These are phyloP conservation scores for Sebastes hopkinsi DNA, from an alignment of 2,797 vertebrate genomes.

Conservation along the genomic window DNA sequence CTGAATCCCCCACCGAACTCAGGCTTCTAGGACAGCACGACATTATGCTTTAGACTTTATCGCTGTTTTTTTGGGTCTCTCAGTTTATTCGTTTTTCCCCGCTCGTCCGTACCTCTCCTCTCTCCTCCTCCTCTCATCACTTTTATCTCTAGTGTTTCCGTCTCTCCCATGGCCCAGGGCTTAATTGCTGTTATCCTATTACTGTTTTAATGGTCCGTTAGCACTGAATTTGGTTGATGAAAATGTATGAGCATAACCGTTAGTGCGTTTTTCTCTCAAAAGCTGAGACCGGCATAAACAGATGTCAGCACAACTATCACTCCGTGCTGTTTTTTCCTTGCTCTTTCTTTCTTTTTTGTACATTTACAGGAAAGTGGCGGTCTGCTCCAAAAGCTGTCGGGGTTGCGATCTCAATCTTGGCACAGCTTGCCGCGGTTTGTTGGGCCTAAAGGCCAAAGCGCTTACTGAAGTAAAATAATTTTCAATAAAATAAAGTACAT, in stretches of 20 bases:
- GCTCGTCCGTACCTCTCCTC: slow-evolving; percentile 7
- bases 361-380: slow-evolving; percentile 22
- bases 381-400: slow-evolving; percentile 36
- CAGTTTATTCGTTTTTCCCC: not conserved
- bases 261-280: slow-evolving; percentile 14
- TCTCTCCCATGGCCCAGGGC: slow-evolving; percentile 47
- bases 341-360: slow-evolving; percentile 22
- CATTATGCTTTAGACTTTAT: not conserved
- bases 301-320: slow-evolving; percentile 32
- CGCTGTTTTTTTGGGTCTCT: not conserved
- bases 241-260: slow-evolving; percentile 56
- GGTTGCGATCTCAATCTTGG: slow-evolving; percentile 63
- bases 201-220: slow-evolving; percentile 67
- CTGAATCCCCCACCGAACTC: slow-evolving; percentile 24
- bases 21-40: not conserved
- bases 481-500: slow-evolving; percentile 52
- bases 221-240: slow-evolving; percentile 54
- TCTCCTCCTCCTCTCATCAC: slow-evolving; percentile 27
- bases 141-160: slow-evolving; percentile 42
- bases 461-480: slow-evolving; percentile 48
- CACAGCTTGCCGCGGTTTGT: slow-evolving; percentile 44
- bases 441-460: slow-evolving; percentile 46
- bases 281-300: slow-evolving; percentile 44
- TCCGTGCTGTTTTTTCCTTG: slow-evolving; percentile 27
- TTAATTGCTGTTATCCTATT: slow-evolving; percentile 69